These are phyloP conservation scores for Epinotia nisella DNA, from an alignment of 2,888 invertebrate species.

Conservation along the genomic window DNA sequence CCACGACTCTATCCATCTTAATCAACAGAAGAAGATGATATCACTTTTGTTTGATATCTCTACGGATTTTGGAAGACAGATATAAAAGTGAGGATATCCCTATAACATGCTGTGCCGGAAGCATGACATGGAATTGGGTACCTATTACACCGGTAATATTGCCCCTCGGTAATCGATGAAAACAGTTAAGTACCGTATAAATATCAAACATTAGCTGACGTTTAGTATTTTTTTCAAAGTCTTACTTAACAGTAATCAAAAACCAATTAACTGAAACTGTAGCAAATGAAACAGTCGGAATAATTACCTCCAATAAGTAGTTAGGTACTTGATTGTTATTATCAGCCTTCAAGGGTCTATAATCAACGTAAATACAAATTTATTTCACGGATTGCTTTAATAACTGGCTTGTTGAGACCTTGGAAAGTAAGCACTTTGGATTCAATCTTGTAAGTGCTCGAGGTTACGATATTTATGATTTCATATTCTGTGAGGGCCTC, in stretches of 20 bases:
- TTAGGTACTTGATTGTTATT: conserved; percentile 27
- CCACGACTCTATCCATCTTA: too few species aligned
- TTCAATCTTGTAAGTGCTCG: conserved; percentile 48
- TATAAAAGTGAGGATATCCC: too few species aligned
- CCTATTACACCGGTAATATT: too few species aligned
- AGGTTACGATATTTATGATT: conserved; percentile 22
- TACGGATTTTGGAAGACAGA: too few species aligned
- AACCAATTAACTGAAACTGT: conserved; percentile 13
- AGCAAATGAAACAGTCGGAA: conserved; percentile 5
- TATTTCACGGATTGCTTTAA: conserved; percentile 56
- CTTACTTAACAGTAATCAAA: conserved; percentile 11
- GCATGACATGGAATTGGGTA: too few species aligned
- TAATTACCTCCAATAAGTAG: conserved; percentile 4
- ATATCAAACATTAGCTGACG: too few species aligned
- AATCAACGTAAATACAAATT: conserved; percentile 55
- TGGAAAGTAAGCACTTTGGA: conserved; percentile 61
- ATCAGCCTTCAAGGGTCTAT: conserved; percentile 46
- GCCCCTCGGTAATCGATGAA: too few species aligned
- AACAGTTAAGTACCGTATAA: too few species aligned
- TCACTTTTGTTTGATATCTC: too few species aligned
- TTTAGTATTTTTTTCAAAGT: too few species aligned
- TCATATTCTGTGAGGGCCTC: conserved; percentile 15
- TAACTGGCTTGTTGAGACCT: conserved; percentile 65
- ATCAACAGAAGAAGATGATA: too few species aligned
- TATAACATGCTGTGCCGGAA: too few species aligned